Conservation (phyloP, 2,888 invertebrate genomes). For the Augochlorella aurata region DNA sequence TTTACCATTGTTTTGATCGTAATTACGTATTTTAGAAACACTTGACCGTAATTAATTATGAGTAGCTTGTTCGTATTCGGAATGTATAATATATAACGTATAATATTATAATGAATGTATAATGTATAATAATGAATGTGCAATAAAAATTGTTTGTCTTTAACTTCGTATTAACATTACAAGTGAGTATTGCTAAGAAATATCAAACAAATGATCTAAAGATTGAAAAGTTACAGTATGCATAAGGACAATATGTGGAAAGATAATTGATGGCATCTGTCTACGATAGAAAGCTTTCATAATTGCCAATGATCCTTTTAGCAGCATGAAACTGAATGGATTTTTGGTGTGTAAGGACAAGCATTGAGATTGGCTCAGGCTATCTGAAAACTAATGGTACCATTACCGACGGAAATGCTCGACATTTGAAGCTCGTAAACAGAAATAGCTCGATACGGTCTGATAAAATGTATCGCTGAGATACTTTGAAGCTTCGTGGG, state of each 20-base stretch:
- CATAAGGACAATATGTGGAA: not conserved
- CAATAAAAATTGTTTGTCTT: not conserved
- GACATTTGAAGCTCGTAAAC: slow-evolving; percentile 60
- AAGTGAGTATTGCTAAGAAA: not conserved
- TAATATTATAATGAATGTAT: too few relatives aligned
- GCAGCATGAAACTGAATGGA: slow-evolving; percentile 56
- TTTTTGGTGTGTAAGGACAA: slow-evolving; percentile 59
- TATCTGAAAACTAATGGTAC: slow-evolving; percentile 67
- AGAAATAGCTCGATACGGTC: slow-evolving; percentile 60
- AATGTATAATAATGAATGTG: not conserved
- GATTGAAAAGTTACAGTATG: not conserved
- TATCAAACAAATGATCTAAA: not conserved
- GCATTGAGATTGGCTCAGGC: slow-evolving; percentile 63
- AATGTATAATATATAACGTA: too few relatives aligned
- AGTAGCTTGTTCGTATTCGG: too few relatives aligned
- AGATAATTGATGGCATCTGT: slow-evolving; percentile 54
- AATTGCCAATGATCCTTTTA: slow-evolving; percentile 63
- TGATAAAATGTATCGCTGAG: slow-evolving; percentile 54
- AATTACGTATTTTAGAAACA: too few relatives aligned
- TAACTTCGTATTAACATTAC: not conserved
- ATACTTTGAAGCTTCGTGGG: not conserved
- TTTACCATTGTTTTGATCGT: too few relatives aligned
- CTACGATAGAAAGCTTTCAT: slow-evolving; percentile 44
- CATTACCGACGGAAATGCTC: slow-evolving; percentile 57
- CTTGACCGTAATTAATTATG: too few relatives aligned